phyloP scores from a whole-genome alignment of 2,797 vertebrate species.

The Meriones psammophilus region DNA sequence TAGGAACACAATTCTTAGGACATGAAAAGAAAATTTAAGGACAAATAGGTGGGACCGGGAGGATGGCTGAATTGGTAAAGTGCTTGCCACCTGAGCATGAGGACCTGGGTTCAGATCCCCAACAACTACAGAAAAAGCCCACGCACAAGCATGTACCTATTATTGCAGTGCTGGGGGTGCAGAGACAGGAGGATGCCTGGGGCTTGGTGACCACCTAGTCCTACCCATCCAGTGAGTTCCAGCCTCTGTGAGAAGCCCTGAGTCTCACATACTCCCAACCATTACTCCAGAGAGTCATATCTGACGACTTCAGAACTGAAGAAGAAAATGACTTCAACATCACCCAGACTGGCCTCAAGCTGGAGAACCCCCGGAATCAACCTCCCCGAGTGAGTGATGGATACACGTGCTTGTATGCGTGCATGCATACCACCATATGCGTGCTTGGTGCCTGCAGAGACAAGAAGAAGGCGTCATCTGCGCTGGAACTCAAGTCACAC shows the following conservation, averaged over 20 bases:
- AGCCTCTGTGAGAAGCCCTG: background rate
- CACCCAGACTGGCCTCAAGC: background rate
- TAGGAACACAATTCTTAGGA: background rate
- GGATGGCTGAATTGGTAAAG: background rate
- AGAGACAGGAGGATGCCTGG: background rate
- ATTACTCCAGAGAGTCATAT: background rate
- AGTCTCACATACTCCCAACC: background rate
- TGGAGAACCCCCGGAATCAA: background rate
- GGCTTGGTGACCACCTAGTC: too few species aligned
- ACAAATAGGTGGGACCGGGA: background rate
- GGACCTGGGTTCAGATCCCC: background rate
- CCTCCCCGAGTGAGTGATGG: background rate
- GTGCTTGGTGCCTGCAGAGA: background rate
- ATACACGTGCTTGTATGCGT: background rate
- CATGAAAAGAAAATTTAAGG: background rate
- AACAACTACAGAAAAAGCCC: background rate
- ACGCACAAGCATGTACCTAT: background rate
- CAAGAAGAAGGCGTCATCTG: background rate
- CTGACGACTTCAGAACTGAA: background rate
- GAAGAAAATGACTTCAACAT: background rate
- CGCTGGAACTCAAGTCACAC: too few species aligned
- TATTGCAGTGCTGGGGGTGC: background rate
- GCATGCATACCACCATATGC: too few species aligned
- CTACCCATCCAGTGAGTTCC: background rate
- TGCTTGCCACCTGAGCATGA: background rate